Percentiles rank a stretch among this genome's conserved stretches.
Evolutionary conservation across 2,888 invertebrate species (phyloP).

Genomic region (Drepanosiphum platanoidis): DNA sequence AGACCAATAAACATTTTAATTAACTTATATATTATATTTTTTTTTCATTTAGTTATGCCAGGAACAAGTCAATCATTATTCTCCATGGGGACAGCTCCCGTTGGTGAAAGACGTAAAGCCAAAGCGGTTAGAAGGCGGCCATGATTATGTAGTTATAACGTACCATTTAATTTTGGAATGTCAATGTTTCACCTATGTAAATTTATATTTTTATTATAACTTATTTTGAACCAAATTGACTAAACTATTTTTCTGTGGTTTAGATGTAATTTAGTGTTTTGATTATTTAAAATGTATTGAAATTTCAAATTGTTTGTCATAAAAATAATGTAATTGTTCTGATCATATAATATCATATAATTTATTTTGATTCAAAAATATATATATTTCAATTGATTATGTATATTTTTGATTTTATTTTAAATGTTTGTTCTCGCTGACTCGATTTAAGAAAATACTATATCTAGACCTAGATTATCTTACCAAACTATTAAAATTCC

Average conservation of each 20-base stretch:
- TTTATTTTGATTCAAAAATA: neutral
- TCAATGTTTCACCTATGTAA: neutral
- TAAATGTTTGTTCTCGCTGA: neutral
- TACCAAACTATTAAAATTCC: neutral
- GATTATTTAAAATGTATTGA: neutral
- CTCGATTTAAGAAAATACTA: neutral
- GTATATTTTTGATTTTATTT: neutral
- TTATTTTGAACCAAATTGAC: neutral
- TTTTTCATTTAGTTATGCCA: slow-evolving; percentile 25
- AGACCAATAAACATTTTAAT: neutral
- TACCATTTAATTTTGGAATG: neutral
- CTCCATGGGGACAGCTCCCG: slow-evolving; percentile 41
- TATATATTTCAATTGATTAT: neutral
- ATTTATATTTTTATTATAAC: neutral
- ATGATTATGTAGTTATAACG: neutral
- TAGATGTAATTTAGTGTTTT: slow-evolving; percentile 2
- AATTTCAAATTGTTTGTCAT: slow-evolving; percentile 12
- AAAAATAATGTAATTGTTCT: slow-evolving; percentile 1
- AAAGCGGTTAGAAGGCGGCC: slow-evolving; percentile 55
- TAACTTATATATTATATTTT: neutral
- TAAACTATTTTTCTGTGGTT: neutral
- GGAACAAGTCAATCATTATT: slow-evolving; percentile 49
- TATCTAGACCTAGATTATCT: neutral
- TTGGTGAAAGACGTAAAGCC: slow-evolving; percentile 39
- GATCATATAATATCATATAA: neutral